Evolutionary conservation across 2,797 vertebrate genomes (phyloP), one percentile per base, ranked within the genome.

Genomic region (Xenopus petersii): DNA sequence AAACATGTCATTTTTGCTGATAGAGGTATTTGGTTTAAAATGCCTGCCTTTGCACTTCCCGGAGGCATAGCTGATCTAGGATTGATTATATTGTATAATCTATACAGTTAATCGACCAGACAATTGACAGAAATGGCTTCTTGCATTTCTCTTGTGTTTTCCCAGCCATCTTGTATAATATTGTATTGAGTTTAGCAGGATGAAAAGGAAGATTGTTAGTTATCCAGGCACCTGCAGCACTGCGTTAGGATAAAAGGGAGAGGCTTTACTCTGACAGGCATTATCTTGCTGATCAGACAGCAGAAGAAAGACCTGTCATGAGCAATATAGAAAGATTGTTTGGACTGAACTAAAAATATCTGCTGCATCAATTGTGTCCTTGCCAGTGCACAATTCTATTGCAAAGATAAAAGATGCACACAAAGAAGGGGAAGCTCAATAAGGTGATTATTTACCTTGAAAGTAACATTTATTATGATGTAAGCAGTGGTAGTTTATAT

Each of bases 261-360:
- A 56, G 54, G 54, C 13, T 15, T 56, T 56, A n/a, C 54, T 56
- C n/a, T 56, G 54, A 56, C 54, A 56, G 7, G 5, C 12, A 56
- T 56, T 56, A 56, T 56, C 54, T 56, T 56, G 13, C 54, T 56
- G 54, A 56, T 56, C 54, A 56, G 54, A 56, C 13, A 56, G 54
- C 54, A 56, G 54, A 56, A 56, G 54, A 56, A 56, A 56, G 54
- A 56, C 16, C 54, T 17, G 54, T 56, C 54, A 56, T 16, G 54
- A 56, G 54, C 16, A 56, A 56, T 56, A 56, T 17, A 56, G 54
- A 17, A 56, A 56, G n/a, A 17, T 16, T 56, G 7, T 17, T 8
- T 17, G 17, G 54, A 56, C 54, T 56, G n/a, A 17, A 56, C 54
- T 56, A 56, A 56, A 56, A 56, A 56, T 56, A 56, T 17, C 54